Evolutionary conservation across 1,140 invertebrate species (phyloP).

Genomic region (Bombus cullumanus): DNA sequence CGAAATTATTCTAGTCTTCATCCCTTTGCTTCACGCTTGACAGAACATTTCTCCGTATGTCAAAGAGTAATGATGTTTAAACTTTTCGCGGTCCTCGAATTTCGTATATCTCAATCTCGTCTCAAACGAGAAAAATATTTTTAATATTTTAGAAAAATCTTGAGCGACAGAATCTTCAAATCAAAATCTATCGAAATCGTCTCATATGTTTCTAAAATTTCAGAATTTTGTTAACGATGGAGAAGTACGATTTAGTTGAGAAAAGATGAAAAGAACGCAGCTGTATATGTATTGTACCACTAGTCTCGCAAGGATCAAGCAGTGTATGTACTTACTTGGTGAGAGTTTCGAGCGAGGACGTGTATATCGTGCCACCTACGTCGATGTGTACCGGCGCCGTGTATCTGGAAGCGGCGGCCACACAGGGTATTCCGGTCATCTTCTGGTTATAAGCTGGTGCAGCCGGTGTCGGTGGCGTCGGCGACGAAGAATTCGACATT

Average conservation of each 20-base stretch:
- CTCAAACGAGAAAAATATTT: no score
- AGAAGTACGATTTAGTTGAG: no score
- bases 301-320: not conserved
- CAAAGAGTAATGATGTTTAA: no score
- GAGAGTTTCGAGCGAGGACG: conserved; percentile 96
- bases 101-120: no score
- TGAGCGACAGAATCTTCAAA: no score
- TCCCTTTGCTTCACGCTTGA: not conserved
- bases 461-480: conserved; percentile 84
- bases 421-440: conserved; percentile 94
- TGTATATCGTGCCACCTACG: conserved; percentile 98
- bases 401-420: conserved; percentile 94
- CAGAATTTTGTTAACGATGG: not conserved
- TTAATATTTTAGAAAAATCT: no score
- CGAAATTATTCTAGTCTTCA: not conserved
- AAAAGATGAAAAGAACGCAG: no score
- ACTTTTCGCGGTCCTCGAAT: no score
- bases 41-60: not conserved
- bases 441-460: conserved; percentile 85
- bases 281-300: not conserved
- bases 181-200: no score
- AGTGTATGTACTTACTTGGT: conserved; percentile 90
- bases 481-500: conserved; percentile 87
- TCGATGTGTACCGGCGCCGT: conserved; percentile 98
- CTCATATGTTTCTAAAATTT: no score